These are phyloP conservation scores for Drosophila rufa DNA, from an alignment of 1,140 invertebrate species.

Conservation along the genomic window DNA sequence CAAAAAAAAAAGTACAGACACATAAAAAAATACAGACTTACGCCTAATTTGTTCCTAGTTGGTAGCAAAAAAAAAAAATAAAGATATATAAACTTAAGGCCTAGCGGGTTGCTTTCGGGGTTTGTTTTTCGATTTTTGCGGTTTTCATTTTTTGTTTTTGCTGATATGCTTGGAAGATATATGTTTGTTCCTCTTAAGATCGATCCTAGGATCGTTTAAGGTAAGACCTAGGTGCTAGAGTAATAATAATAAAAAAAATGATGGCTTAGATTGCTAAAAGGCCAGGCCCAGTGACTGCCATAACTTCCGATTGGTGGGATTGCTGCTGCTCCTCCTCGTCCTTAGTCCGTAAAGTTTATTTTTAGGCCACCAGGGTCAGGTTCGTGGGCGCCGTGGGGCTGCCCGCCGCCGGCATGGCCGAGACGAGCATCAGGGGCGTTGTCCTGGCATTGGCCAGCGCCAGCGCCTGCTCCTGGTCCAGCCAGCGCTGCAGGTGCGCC, in stretches of 20 bases:
- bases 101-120: constrained; percentile 2
- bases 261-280: constrained; percentile 40
- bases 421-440: constrained; percentile 13
- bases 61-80: constrained; percentile 54
- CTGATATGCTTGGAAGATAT: constrained; percentile 65
- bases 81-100: constrained; percentile 15
- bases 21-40: constrained; percentile 39
- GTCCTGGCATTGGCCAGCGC: constrained; percentile 42
- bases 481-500: constrained; percentile 62
- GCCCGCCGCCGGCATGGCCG: constrained; percentile 12
- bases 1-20: constrained; percentile 26
- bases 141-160: constrained; percentile 22
- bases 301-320: constrained; percentile 60
- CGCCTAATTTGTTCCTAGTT: constrained; percentile 64
- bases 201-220: constrained; percentile 14
- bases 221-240: constrained; percentile 16
- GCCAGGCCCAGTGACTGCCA: constrained; percentile 68
- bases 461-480: constrained; percentile 66
- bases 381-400: constrained; percentile 35
- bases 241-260: neutral
- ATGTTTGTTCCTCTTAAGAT: constrained; percentile 21
- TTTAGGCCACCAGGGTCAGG: constrained; percentile 61
- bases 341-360: too few species aligned
- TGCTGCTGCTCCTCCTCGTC: constrained; percentile 5
- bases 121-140: constrained; percentile 18